A percentile compares a stretch with the other conserved stretches of the same genome.
These are phyloP conservation scores for Cremastinae sp. DNA, from an alignment of 2,888 invertebrate genomes.

Conservation along the genomic window DNA sequence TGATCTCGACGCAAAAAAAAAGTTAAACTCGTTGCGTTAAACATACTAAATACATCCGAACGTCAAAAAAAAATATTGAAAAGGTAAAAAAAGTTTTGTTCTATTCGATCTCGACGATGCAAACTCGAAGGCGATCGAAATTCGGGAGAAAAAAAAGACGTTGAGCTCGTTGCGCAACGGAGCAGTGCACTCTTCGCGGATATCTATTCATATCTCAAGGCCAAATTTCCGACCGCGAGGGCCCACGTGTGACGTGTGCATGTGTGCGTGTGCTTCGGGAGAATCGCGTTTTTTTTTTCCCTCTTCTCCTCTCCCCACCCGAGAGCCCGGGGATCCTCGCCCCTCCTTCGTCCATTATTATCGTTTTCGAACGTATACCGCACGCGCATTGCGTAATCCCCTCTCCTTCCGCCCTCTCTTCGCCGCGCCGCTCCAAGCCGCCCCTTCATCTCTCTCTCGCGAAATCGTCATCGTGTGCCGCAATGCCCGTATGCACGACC, in stretches of 20 bases:
- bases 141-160: conserved; percentile 13
- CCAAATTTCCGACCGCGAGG: conserved; percentile 65
- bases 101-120: conserved; percentile 25
- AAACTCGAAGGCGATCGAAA: conserved; percentile 33
- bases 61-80: too few relatives aligned
- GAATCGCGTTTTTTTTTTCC: conserved; percentile 27
- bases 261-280: conserved; percentile 9
- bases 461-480: conserved; percentile 45
- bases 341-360: conserved; percentile 8
- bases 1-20: too few relatives aligned
- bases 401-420: conserved; percentile 3
- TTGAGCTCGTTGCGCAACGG: conserved; percentile 74
- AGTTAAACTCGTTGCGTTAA: too few relatives aligned
- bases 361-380: conserved; percentile 10
- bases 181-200: conserved; percentile 76
- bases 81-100: too few relatives aligned
- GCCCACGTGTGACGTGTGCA: conserved; percentile 49
- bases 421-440: neutral
- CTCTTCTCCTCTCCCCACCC: conserved; percentile 11
- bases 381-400: conserved; percentile 53
- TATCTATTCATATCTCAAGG: conserved; percentile 77
- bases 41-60: too few relatives aligned
- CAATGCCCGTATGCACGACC: conserved; percentile 49
- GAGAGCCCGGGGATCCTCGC: neutral
- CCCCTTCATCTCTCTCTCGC: conserved; percentile 14